A percentile compares a stretch with the other conserved stretches of the same genome.
Evolutionary conservation across 2,113 vertebrate species (phyloP).

Genomic region (Rousettus leschenaultii): DNA sequence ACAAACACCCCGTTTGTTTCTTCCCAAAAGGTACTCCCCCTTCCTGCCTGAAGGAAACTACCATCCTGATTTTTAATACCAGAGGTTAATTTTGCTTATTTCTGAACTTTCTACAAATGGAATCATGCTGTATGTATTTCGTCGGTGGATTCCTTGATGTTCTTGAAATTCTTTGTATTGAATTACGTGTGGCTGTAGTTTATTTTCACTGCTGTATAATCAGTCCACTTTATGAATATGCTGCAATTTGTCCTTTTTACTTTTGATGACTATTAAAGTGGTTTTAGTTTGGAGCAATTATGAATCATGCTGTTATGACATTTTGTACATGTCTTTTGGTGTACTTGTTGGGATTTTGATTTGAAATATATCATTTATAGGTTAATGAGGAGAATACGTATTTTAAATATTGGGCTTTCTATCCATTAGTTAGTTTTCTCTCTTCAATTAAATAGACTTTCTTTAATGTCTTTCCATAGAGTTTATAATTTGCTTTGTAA

Average conservation of each 20-base stretch:
- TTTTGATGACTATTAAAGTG: not conserved
- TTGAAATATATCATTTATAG: not conserved
- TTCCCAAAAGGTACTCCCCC: not conserved
- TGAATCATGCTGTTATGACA: not conserved
- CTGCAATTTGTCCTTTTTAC: not conserved
- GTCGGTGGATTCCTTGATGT: not conserved
- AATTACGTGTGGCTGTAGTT: not conserved
- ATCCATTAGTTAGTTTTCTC: not conserved
- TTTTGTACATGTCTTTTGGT: conserved; percentile 7
- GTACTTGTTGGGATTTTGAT: not conserved
- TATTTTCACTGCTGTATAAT: not conserved
- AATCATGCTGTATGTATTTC: not conserved
- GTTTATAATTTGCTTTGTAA: not conserved
- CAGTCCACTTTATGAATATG: not conserved
- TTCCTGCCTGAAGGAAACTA: not conserved
- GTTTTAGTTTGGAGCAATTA: conserved; percentile 19
- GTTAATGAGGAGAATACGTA: not conserved
- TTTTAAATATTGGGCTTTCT: not conserved
- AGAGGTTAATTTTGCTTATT: not conserved
- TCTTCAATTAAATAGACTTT: not conserved
- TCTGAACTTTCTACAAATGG: not conserved
- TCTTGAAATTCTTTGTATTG: not conserved
- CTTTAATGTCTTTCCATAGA: not conserved
- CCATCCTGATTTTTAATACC: not conserved
- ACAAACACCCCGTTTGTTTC: not conserved